Conservation (phyloP, 2,888 invertebrate genomes). For the Ophioninae sp. region DNA sequence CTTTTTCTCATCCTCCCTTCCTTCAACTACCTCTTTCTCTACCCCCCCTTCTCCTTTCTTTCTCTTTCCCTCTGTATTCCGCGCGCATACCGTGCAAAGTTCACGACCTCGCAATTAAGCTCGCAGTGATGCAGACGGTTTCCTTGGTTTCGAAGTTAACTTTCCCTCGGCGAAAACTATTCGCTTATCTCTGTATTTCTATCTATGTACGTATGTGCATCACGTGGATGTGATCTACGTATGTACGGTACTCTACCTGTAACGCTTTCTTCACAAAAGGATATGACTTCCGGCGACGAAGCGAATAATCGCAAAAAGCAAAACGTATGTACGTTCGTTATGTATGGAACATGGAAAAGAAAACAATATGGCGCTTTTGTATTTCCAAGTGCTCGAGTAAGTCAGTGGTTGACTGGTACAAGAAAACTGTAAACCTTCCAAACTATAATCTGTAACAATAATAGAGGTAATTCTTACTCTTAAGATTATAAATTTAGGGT, state of each 20-base stretch:
- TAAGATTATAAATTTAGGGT: too few species aligned
- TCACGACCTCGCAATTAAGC: conserved; percentile 68
- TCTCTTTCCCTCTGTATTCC: conserved; percentile 57
- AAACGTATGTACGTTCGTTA: background rate
- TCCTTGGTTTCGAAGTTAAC: conserved; percentile 60
- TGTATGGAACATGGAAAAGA: background rate
- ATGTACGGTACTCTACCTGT: background rate
- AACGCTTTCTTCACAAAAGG: background rate
- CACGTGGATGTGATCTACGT: background rate
- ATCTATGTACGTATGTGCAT: background rate
- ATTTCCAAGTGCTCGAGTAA: background rate
- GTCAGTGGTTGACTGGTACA: background rate
- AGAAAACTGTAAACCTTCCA: background rate
- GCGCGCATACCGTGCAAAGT: conserved; percentile 62
- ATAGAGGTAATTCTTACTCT: background rate
- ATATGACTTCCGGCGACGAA: background rate
- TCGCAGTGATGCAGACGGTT: conserved; percentile 59
- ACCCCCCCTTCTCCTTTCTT: conserved; percentile 16
- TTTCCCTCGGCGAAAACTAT: conserved; percentile 58
- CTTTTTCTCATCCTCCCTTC: conserved; percentile 32
- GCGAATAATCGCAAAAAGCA: background rate
- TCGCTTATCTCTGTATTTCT: conserved; percentile 24
- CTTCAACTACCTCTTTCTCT: background rate
- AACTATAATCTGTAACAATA: background rate
- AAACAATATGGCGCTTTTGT: background rate